phyloP scores from a whole-genome alignment of 2,113 vertebrate species.

The Nansenia antarctica region DNA sequence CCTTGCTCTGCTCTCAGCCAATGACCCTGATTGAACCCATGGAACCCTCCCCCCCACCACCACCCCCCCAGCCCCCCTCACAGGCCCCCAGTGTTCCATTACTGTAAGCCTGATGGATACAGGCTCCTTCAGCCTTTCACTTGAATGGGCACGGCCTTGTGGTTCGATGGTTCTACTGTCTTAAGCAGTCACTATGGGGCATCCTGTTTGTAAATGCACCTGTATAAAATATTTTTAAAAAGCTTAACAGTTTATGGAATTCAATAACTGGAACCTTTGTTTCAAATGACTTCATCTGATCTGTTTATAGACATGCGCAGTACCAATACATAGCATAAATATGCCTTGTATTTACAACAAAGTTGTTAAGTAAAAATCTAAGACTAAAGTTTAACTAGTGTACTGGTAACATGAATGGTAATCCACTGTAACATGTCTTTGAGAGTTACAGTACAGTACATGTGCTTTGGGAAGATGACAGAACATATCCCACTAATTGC shows the following conservation, averaged over 20 bases:
- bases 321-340: neutral
- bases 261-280: neutral
- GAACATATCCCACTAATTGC: neutral
- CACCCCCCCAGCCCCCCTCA: too few species aligned
- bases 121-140: neutral
- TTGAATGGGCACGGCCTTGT: neutral
- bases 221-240: neutral
- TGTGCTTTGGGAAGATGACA: neutral
- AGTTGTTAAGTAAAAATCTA: too few species aligned
- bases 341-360: neutral
- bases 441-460: neutral
- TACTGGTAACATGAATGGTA: too few species aligned
- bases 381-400: too few species aligned
- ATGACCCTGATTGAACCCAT: conserved; percentile 7
- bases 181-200: neutral
- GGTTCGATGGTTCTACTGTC: too few species aligned
- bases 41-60: too few species aligned
- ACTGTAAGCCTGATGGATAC: neutral
- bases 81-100: too few species aligned
- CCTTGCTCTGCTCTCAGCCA: conserved; percentile 4
- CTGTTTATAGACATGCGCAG: neutral
- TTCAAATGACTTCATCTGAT: neutral
- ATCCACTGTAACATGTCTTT: too few species aligned
- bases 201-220: neutral
- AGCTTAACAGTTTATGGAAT: neutral